Evolutionary conservation across 2,888 invertebrate species (phyloP).

Genomic region (Ischnus inquisitorius): DNA sequence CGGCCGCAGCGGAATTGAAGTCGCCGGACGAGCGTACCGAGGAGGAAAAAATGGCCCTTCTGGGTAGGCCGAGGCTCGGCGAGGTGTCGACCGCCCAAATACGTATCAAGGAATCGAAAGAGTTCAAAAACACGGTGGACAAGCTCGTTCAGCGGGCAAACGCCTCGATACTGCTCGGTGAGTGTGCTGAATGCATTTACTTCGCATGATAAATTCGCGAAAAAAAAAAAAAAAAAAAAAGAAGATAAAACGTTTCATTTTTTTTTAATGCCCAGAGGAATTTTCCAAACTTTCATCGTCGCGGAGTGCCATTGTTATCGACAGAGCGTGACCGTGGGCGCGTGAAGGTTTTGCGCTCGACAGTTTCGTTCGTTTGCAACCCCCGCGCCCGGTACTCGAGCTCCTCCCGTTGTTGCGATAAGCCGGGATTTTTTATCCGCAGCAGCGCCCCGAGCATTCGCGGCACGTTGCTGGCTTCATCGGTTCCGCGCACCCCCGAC

Average conservation of each 20-base stretch:
- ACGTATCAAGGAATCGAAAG: slow-evolving; percentile 98
- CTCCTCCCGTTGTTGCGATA: slow-evolving; percentile 11
- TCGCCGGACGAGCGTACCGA: slow-evolving; percentile 90
- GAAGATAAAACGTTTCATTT: too few species aligned
- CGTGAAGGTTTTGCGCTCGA: neutral
- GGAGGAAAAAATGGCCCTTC: slow-evolving; percentile 94
- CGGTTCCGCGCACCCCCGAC: neutral
- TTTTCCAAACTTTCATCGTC: neutral
- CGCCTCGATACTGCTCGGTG: slow-evolving; percentile 94
- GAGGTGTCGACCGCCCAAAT: slow-evolving; percentile 95
- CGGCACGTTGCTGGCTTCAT: slow-evolving; percentile 2
- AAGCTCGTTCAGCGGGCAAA: slow-evolving; percentile 99
- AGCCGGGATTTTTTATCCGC: slow-evolving; percentile 16
- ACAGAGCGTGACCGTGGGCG: neutral
- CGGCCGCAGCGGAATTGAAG: slow-evolving; percentile 89
- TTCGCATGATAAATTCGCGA: neutral
- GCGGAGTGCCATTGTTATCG: neutral
- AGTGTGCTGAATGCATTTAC: slow-evolving; percentile 50
- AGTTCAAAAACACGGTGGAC: slow-evolving; percentile 99
- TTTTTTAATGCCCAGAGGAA: neutral
- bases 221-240: too few species aligned
- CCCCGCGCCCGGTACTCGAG: neutral
- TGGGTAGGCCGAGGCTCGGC: slow-evolving; percentile 97
- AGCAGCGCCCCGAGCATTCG: neutral
- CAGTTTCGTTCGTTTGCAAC: slow-evolving; percentile 15